phyloP scores from a whole-genome alignment of 2,113 vertebrate species.

The Urocolius indicus region DNA sequence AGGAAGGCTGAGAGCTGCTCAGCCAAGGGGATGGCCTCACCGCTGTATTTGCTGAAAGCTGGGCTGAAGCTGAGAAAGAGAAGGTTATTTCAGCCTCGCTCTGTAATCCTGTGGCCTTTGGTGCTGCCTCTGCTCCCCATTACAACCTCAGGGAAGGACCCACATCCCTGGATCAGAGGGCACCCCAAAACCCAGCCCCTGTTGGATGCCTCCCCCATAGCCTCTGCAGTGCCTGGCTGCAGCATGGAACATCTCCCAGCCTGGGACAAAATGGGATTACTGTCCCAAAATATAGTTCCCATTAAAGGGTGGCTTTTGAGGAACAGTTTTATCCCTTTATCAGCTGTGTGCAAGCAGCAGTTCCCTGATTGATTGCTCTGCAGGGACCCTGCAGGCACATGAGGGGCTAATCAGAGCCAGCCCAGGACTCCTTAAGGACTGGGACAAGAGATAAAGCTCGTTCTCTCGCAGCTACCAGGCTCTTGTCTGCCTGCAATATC shows the following conservation, averaged over 20 bases:
- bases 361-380: background rate
- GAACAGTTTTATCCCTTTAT: background rate
- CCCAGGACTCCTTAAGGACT: background rate
- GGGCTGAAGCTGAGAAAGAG: background rate
- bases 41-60: rapidly evolving
- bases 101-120: background rate
- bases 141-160: background rate
- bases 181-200: background rate
- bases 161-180: background rate
- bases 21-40: background rate
- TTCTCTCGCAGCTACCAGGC: rapidly evolving
- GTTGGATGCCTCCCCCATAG: background rate
- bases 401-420: background rate
- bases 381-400: background rate
- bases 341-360: background rate
- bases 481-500: background rate
- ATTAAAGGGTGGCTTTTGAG: background rate
- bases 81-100: background rate
- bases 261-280: rapidly evolving
- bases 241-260: background rate
- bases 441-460: background rate
- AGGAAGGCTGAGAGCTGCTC: background rate
- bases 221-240: rapidly evolving
- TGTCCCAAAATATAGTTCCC: background rate
- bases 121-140: background rate